Conservation (phyloP, 2,888 invertebrate species). For the Gonocerus acuteangulatus region DNA sequence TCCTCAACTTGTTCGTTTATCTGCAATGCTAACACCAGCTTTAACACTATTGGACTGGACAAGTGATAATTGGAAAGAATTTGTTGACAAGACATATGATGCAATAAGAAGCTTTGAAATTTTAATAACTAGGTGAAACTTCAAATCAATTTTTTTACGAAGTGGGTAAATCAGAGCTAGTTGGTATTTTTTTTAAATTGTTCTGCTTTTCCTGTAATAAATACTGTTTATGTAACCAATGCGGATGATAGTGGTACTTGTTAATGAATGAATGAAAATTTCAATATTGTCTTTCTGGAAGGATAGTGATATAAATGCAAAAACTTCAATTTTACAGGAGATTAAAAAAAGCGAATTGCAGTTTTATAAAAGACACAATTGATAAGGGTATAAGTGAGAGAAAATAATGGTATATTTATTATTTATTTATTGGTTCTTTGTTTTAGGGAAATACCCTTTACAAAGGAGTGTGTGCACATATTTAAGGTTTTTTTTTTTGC, state of each 20-base stretch:
- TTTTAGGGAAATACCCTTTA: too few relatives aligned
- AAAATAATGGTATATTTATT: too few relatives aligned
- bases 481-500: too few relatives aligned
- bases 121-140: conserved; percentile 49
- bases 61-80: conserved; percentile 69
- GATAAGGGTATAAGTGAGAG: too few relatives aligned
- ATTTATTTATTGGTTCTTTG: too few relatives aligned
- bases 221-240: not conserved
- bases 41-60: conserved; percentile 79
- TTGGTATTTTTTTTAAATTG: not conserved
- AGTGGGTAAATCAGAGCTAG: not conserved
- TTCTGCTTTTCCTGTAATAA: not conserved
- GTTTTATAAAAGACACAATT: too few relatives aligned
- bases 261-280: too few relatives aligned
- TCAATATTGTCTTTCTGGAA: too few relatives aligned
- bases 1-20: conserved; percentile 76
- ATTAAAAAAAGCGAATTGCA: too few relatives aligned
- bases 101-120: conserved; percentile 75
- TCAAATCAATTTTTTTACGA: not conserved
- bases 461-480: too few relatives aligned
- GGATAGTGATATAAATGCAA: too few relatives aligned
- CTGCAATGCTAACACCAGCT: conserved; percentile 74
- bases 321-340: too few relatives aligned
- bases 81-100: conserved; percentile 64
- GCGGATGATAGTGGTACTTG: not conserved